phyloP scores from a whole-genome alignment of 2,113 vertebrate species.

The Poecilia latipinna region DNA sequence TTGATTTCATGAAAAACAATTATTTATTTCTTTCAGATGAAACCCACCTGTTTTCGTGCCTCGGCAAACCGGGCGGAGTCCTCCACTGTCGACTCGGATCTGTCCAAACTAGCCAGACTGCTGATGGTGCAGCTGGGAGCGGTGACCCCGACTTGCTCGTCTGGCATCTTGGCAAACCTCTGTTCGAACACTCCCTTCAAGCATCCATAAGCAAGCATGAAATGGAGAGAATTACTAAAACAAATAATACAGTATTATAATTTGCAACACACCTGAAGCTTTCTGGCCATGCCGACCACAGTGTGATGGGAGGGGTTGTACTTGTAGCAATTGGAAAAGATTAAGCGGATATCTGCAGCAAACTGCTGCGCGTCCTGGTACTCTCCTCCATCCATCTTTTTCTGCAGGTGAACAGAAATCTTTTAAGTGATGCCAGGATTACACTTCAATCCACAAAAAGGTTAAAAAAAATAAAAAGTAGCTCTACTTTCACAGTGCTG shows the following conservation, averaged over 20 bases:
- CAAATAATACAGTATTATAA: neutral
- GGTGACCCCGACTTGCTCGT: conserved; percentile 81
- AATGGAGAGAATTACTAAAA: neutral
- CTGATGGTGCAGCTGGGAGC: conserved; percentile 63
- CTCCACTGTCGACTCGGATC: conserved; percentile 87
- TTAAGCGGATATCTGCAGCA: conserved; percentile 92
- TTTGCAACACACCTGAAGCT: conserved; percentile 87
- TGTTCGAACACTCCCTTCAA: conserved; percentile 93
- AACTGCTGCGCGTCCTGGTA: conserved; percentile 91
- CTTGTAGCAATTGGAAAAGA: conserved; percentile 99
- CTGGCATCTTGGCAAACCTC: conserved; percentile 94
- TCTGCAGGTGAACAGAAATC: conserved; percentile 76
- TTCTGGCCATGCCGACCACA: conserved; percentile 90
- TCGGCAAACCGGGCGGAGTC: conserved; percentile 84
- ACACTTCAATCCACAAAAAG: no score
- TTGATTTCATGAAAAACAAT: neutral
- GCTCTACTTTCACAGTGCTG: conserved; percentile 90
- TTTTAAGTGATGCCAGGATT: neutral
- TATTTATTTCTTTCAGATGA: neutral
- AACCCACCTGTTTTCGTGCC: conserved; percentile 89
- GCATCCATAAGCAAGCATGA: neutral
- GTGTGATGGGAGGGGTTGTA: conserved; percentile 94
- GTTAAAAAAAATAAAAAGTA: neutral
- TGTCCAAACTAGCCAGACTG: conserved; percentile 80
- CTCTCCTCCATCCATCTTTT: conserved; percentile 91